Evolutionary conservation across 37 sponge, comb jelly and placozoan genomes (phyloP), one percentile per base, ranked within the genome.

Genomic region (Petrosia ficiformis): DNA sequence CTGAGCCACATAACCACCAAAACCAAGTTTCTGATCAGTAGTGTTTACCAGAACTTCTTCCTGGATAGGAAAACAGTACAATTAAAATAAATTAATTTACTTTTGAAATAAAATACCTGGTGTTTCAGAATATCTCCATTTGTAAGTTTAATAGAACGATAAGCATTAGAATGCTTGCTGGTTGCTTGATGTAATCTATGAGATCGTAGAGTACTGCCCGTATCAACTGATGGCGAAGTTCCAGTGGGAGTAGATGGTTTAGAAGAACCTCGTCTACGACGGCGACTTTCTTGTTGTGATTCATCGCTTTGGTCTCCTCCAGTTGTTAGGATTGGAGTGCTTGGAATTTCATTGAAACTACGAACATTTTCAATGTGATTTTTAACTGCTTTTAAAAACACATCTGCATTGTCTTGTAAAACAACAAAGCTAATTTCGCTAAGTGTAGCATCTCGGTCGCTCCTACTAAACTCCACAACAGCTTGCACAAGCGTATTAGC

Each of bases 21-120:
- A 61, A 24, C 63, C 68, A 25, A 90, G 73, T 16, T 76, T 39
- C 1, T 1, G 8, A 41, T 76, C 73, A 24, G 90, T 68, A n/a
- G 85, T 76, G 60, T 90, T 90, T 31, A 90, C 82, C 36, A 80
- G 79, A 1, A 77, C 84, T 65, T 90, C 81, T 71, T 75, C 90
- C 90, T 90, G 57, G 31, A 72, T 41, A 54, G 43, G 38, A 29
- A 34, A 24, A 70, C 1, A 41, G 26, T 43, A 75, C 28, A 0
- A 39, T 32, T 31, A 26, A 72, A 25, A 73, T 73, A 43, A 40
- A 31, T 67, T 22, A 67, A 3, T 31, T 41, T 16, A 48, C 63
- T 26, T 5, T 48, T 16, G 16, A 16, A 16, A 48, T 48, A 48
- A 19, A 16, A 10, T 48, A 61, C 63, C 63, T 61, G 63, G 5